Conservation (phyloP, 2,113 vertebrate species). For the Panurus biarmicus region DNA sequence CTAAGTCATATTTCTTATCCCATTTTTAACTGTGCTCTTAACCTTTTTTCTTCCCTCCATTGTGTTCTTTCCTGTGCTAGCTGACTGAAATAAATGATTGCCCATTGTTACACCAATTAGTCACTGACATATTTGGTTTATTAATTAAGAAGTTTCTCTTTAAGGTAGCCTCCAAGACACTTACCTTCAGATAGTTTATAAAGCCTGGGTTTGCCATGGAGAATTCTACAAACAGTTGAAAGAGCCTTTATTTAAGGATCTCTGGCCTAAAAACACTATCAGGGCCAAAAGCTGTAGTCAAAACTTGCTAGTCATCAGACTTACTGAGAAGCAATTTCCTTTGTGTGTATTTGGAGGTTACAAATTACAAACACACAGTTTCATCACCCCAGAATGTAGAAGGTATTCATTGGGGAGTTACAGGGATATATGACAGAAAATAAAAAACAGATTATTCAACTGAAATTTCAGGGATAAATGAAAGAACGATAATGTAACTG, state of each 20-base stretch:
- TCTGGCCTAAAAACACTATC: neutral
- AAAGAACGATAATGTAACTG: neutral
- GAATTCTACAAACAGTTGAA: neutral
- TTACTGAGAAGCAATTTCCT: neutral
- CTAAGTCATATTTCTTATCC: neutral
- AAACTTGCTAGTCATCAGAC: neutral
- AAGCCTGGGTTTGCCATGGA: neutral
- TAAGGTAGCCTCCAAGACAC: neutral
- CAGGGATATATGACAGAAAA: neutral
- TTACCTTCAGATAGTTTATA: neutral
- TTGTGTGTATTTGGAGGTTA: neutral
- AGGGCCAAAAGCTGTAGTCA: neutral
- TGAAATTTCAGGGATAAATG: neutral
- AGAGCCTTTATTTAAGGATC: neutral
- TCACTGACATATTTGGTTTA: neutral
- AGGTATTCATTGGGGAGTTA: neutral
- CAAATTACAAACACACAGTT: neutral
- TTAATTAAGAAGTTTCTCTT: neutral
- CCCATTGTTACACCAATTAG: neutral
- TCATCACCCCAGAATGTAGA: neutral
- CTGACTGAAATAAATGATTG: neutral
- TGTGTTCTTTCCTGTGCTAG: neutral
- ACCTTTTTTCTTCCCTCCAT: neutral
- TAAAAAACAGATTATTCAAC: neutral
- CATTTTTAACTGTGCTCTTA: neutral